Percentiles rank a stretch among this genome's conserved stretches.
Evolutionary conservation across 2,888 invertebrate genomes (phyloP).

Genomic region (Nebria salina): DNA sequence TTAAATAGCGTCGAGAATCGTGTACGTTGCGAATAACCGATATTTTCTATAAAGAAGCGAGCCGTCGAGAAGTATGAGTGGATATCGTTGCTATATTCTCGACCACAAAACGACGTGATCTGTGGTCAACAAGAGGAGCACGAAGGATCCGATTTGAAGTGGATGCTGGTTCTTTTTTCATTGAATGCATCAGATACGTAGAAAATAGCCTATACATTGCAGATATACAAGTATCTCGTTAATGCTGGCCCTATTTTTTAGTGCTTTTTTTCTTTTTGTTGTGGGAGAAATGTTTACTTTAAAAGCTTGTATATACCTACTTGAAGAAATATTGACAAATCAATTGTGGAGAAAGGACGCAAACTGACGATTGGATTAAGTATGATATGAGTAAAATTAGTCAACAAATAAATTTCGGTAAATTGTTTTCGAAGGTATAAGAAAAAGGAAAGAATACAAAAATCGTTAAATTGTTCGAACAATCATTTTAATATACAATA

Average conservation of each 20-base stretch:
- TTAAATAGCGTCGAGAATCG: constrained; percentile 18
- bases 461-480: not conserved
- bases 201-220: not conserved
- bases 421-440: not conserved
- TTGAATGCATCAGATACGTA: not conserved
- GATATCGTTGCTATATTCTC: not conserved
- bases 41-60: constrained; percentile 4
- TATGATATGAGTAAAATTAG: too few species aligned
- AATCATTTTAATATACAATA: not conserved
- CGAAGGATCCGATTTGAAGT: not conserved
- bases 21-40: constrained; percentile 3
- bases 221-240: constrained; percentile 59
- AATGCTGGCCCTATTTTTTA: constrained; percentile 48
- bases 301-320: not conserved
- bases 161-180: not conserved
- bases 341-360: too few species aligned
- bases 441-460: not conserved
- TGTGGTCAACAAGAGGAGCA: not conserved
- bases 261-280: not conserved
- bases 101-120: not conserved
- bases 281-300: not conserved
- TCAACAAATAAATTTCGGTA: too few species aligned
- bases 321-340: not conserved
- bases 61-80: constrained; percentile 9
- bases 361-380: too few species aligned